Evolutionary conservation across 1,140 invertebrate species (phyloP), one percentile per base, ranked within the genome.

Genomic region (Tribolium castaneum): DNA sequence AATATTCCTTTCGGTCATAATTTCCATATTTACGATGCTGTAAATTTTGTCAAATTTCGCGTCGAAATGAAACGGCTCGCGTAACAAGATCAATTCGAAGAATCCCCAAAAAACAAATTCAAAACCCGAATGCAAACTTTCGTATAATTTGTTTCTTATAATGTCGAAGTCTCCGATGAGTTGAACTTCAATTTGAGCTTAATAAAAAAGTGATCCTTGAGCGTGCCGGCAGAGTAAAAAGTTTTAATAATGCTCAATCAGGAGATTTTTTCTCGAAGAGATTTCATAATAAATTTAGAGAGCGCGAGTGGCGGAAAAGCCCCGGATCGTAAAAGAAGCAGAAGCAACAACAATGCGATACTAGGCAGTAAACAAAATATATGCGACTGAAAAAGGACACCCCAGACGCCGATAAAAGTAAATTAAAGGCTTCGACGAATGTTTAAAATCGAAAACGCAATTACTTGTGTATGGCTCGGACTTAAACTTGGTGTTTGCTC

Each of bases 361-460:
- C 30, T 66, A 66, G 59, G 59, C 59, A 66, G 59, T 66, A 66
- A 66, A 66, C 59, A 66, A 66, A 66, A 66, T 66, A 66, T 66
- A 66, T 66, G 59, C 30, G 59, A 66, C 59, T 76, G 66, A 51
- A 77, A 71, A 79, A 72, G 62, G 19, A 45, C 30, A 45, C 78
- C 73, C 78, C 12, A 79, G 78, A 76, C 52, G 49, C 49, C 66
- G 70, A 79, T 79, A 79, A 79, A 79, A 79, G 78, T 79, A 79
- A 79, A 79, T 79, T 79, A 79, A 79, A 75, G 73, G 62, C 22
- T 59, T 52, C 78, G 72, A 75, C 56, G 51, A 50, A 70, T 75
- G 73, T 79, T 79, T 70, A 79, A 78, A 79, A 79, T 75, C 78
- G 78, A 79, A 79, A 75, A 78, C 39, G 72, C 70, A 79, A 79